These are phyloP conservation scores for Lasius platythorax DNA, from an alignment of 2,888 invertebrate genomes.

Conservation along the genomic window DNA sequence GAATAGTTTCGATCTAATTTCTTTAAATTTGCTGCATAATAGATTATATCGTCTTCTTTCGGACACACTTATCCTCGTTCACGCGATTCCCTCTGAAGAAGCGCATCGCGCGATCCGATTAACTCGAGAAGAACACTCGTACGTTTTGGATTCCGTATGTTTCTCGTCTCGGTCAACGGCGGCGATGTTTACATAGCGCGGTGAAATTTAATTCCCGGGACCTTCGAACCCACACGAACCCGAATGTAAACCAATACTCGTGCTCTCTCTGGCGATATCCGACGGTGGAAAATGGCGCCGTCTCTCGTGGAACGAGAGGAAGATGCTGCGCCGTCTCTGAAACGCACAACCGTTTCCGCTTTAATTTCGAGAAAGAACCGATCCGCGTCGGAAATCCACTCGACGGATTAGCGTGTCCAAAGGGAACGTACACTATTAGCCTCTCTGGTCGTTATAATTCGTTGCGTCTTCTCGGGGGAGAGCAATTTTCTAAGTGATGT, in stretches of 20 bases:
- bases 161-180: constrained; percentile 67
- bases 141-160: constrained; percentile 69
- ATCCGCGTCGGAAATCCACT: background rate
- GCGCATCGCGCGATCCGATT: constrained; percentile 71
- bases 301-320: background rate
- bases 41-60: background rate
- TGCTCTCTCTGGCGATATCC: constrained; percentile 20
- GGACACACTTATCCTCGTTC: background rate
- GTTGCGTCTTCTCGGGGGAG: background rate
- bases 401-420: background rate
- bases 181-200: constrained; percentile 76
- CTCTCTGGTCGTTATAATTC: background rate
- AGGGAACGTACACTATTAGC: constrained; percentile 7
- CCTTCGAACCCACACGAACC: constrained; percentile 72
- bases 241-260: constrained; percentile 75
- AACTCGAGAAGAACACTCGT: constrained; percentile 68
- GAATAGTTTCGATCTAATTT: background rate
- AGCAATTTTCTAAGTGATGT: background rate
- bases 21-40: background rate
- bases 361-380: constrained; percentile 9
- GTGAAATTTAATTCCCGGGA: constrained; percentile 81
- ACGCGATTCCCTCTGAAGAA: constrained; percentile 20
- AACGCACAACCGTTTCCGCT: constrained; percentile 13
- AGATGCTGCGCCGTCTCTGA: background rate
- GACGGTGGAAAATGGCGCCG: constrained; percentile 36